Evolutionary conservation across 2,888 invertebrate species (phyloP).

Genomic region (Zhuqinia jingwanae): DNA sequence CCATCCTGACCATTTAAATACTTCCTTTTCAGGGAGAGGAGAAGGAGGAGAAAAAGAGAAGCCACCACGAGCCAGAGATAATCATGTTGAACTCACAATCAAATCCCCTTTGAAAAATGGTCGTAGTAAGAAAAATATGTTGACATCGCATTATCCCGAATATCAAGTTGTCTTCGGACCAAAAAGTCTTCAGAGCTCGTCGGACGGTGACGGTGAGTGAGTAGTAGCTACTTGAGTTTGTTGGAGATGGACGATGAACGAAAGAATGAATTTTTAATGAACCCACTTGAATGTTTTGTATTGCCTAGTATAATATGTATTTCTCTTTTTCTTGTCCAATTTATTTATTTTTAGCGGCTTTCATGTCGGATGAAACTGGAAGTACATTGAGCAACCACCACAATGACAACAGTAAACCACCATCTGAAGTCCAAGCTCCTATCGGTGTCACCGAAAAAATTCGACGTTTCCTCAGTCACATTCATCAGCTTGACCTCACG

Average conservation of each 20-base stretch:
- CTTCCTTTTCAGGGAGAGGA: constrained; percentile 5
- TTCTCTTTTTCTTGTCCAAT: not conserved
- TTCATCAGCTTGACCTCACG: constrained; percentile 66
- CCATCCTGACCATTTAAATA: constrained; percentile 60
- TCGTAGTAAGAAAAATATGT: not conserved
- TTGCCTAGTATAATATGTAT: not conserved
- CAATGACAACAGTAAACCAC: constrained; percentile 66
- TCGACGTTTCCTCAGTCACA: constrained; percentile 71
- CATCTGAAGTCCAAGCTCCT: constrained; percentile 58
- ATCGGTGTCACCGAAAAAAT: constrained; percentile 76
- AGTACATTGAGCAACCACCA: constrained; percentile 69
- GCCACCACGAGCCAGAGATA: not conserved
- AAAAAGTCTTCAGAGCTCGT: constrained; percentile 75
- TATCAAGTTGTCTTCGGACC: constrained; percentile 77
- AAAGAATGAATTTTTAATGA: constrained; percentile 20
- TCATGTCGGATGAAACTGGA: constrained; percentile 69
- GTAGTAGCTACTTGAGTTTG: not conserved
- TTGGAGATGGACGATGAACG: not conserved
- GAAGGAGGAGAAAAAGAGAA: not conserved
- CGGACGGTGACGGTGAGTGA: constrained; percentile 72
- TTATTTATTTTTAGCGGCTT: constrained; percentile 51
- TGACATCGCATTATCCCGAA: constrained; percentile 51
- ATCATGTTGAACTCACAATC: constrained; percentile 6
- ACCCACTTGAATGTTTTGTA: constrained; percentile 10
- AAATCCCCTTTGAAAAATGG: constrained; percentile 31